These are phyloP conservation scores for Micromys minutus DNA, from an alignment of 2,113 vertebrate genomes.

Conservation along the genomic window DNA sequence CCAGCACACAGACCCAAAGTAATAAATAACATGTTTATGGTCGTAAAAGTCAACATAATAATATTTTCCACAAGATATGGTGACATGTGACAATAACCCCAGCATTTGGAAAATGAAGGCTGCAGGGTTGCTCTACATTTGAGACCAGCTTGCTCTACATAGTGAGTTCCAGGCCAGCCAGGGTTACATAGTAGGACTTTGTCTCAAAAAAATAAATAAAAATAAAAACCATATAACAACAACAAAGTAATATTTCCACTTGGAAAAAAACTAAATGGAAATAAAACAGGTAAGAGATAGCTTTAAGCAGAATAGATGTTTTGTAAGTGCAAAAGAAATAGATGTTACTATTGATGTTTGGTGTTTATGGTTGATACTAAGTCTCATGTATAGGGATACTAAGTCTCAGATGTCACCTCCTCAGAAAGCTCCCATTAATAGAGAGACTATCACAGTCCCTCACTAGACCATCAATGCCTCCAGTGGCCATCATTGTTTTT, in stretches of 20 bases:
- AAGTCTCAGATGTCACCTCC: background rate
- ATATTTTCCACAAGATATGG: background rate
- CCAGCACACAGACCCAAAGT: background rate
- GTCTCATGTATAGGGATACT: background rate
- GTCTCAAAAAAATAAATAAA: background rate
- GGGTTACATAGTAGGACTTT: background rate
- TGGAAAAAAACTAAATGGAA: slow-evolving; percentile 46
- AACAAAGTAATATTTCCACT: background rate
- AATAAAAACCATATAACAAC: background rate
- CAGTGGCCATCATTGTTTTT: background rate
- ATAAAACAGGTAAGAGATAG: background rate
- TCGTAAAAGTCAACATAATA: background rate
- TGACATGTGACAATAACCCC: background rate
- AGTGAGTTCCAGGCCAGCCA: background rate
- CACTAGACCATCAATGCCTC: background rate
- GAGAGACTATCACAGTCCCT: background rate
- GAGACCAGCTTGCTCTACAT: background rate
- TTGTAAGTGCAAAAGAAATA: background rate
- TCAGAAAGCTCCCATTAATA: background rate
- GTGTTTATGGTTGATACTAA: background rate
- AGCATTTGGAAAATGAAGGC: background rate
- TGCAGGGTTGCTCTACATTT: background rate
- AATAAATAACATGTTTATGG: background rate
- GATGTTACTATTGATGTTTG: background rate
- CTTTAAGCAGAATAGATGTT: background rate